phyloP scores from a whole-genome alignment of 1,140 invertebrate genomes.

The Portunus trituberculatus region DNA sequence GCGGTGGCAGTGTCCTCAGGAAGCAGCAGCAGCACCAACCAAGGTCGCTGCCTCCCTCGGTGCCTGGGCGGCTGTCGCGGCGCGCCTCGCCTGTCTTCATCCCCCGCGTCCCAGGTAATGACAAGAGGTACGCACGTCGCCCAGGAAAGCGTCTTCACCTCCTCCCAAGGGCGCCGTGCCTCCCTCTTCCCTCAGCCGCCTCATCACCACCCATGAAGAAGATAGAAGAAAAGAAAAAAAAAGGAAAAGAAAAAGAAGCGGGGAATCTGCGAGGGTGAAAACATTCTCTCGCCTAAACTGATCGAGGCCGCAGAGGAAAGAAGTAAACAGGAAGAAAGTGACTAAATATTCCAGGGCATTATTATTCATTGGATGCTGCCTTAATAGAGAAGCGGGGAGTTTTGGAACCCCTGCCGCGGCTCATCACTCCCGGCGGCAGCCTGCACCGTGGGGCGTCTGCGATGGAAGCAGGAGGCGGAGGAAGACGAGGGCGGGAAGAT shows the following conservation, averaged over 20 bases:
- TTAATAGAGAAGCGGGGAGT: conserved; percentile 11
- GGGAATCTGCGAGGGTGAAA: neutral
- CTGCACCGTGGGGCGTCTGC: neutral
- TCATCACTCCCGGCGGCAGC: neutral
- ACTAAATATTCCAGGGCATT: conserved; percentile 13
- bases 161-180: conserved; percentile 5
- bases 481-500: neutral
- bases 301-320: neutral
- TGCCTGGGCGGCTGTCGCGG: neutral
- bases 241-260: neutral
- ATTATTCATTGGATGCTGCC: conserved; percentile 12
- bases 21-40: neutral
- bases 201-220: neutral
- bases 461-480: neutral
- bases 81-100: conserved; percentile 6
- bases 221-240: neutral
- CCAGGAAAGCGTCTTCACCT: neutral
- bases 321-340: conserved; percentile 13
- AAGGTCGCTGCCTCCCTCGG: neutral
- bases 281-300: neutral
- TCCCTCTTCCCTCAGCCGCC: neutral
- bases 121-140: neutral
- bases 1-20: neutral
- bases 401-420: neutral
- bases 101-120: neutral